Base-by-base conservation (phyloP, 2,113 vertebrate species). In the Eublepharis macularius region DNA sequence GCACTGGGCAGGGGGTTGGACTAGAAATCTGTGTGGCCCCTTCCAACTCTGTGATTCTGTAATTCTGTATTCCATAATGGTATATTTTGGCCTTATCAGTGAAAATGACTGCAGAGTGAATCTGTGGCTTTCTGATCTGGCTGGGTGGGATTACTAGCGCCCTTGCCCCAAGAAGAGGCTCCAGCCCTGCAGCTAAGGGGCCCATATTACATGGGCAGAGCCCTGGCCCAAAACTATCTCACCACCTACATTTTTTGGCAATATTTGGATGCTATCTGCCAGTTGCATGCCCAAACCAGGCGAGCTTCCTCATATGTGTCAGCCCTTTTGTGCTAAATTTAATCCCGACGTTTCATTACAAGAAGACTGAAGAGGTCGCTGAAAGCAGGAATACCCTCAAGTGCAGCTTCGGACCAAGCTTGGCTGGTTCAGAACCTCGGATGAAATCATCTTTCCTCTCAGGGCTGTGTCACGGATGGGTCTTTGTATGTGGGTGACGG, bases 241-340 rank as follows among this genome's bases (percentile, higher is more conserved):
- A 29, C 6, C 76, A n/a, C 41, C 68, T 36, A 6, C 34, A 39
- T 24, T 79, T n/a, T 72, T 34, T n/a, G 54, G 49, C 29, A 36
- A n/a, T 14, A 2, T 60, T 85, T 80, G 68, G 84, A 80, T 60
- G 51, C 54, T 24, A 49, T 63, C 76, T 74, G 69, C 47, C 51
- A 65, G 32, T n/a, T 29, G 41, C n/a, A 17, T 80, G 32, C 54
- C 43, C 34, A 41, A 77, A 49, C 84, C 14, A n/a, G 84, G 84
- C 24, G 57, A n/a, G 69, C 74, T 80, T 85, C 84, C 76, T 80
- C 4, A 4, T 41, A 68, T 29, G 3, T 39, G 69, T 32, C 41
- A 29, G 69, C 43, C 60, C 32, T 63, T 65, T 73, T 17, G 84
- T 63, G 69, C 54, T 86, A 63, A 51, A 65, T 80, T 86, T 80